These are phyloP conservation scores for Apodemus speciosus DNA, from an alignment of 2,113 vertebrate genomes.

Conservation along the genomic window DNA sequence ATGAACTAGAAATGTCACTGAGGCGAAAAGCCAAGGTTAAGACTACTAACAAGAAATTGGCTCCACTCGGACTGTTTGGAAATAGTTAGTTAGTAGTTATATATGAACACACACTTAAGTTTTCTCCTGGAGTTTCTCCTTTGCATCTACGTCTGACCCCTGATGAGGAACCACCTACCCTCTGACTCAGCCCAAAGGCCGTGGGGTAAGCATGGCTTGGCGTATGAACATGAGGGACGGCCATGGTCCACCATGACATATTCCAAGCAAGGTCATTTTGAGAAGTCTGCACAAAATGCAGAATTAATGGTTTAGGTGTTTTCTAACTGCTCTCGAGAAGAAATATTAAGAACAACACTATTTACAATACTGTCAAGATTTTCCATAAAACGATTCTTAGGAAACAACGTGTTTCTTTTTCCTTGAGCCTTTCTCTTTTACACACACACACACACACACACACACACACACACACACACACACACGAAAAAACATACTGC, in stretches of 20 bases:
- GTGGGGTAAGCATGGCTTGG: background rate
- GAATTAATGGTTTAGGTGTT: background rate
- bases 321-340: slow-evolving; percentile 19
- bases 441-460: background rate
- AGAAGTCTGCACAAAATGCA: slow-evolving; percentile 19
- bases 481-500: background rate
- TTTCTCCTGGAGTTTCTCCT: background rate
- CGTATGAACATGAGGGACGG: background rate
- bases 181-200: slow-evolving; percentile 25
- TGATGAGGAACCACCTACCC: background rate
- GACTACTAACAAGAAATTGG: background rate
- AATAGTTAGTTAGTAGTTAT: slow-evolving; percentile 22
- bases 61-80: slow-evolving; percentile 30
- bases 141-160: background rate
- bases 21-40: slow-evolving; percentile 43
- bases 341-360: slow-evolving; percentile 7
- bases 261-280: background rate
- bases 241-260: background rate
- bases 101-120: slow-evolving; percentile 19
- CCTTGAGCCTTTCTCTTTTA: background rate
- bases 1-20: slow-evolving; percentile 27
- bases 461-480: background rate
- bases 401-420: background rate
- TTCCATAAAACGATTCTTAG: background rate
- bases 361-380: background rate